Evolutionary conservation across 2,888 invertebrate species (phyloP).

Genomic region (Dasysyrphus albostriatus): DNA sequence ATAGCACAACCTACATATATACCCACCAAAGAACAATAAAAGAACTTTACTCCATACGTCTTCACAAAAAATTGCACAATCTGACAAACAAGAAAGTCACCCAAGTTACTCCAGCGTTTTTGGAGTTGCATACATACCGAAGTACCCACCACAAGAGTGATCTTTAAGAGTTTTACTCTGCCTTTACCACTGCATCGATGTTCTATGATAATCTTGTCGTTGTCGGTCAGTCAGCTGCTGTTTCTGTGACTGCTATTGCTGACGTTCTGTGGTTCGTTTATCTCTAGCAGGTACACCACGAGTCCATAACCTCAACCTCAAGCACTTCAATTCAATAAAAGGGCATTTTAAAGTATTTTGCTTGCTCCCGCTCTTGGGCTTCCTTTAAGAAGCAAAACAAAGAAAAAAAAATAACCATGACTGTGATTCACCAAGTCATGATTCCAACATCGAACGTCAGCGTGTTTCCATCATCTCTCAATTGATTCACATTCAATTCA

Average conservation of each 20-base stretch:
- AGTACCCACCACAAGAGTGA: constrained; percentile 45
- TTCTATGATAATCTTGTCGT: constrained; percentile 26
- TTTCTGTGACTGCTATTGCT: neutral
- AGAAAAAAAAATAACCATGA: neutral
- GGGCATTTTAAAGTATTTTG: constrained; percentile 74
- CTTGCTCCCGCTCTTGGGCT: constrained; percentile 64
- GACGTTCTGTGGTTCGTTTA: constrained; percentile 19
- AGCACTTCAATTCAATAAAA: constrained; percentile 70
- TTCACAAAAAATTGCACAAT: constrained; percentile 64
- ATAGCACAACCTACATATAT: constrained; percentile 5
- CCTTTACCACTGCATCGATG: constrained; percentile 13
- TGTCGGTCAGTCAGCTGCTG: constrained; percentile 20
- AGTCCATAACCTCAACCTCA: constrained; percentile 60
- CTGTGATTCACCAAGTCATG: constrained; percentile 4
- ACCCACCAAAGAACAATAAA: constrained; percentile 48
- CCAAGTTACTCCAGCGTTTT: constrained; percentile 7
- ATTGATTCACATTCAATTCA: constrained; percentile 75
- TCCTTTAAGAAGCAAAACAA: neutral
- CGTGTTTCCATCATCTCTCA: constrained; percentile 74
- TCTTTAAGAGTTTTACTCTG: constrained; percentile 30
- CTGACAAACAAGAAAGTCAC: constrained; percentile 75
- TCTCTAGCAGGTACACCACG: constrained; percentile 20
- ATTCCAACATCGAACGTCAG: constrained; percentile 46
- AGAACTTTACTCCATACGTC: constrained; percentile 58
- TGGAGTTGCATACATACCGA: neutral